Evolutionary conservation across 2,888 invertebrate genomes (phyloP).

Genomic region (Pherbina coryleti): DNA sequence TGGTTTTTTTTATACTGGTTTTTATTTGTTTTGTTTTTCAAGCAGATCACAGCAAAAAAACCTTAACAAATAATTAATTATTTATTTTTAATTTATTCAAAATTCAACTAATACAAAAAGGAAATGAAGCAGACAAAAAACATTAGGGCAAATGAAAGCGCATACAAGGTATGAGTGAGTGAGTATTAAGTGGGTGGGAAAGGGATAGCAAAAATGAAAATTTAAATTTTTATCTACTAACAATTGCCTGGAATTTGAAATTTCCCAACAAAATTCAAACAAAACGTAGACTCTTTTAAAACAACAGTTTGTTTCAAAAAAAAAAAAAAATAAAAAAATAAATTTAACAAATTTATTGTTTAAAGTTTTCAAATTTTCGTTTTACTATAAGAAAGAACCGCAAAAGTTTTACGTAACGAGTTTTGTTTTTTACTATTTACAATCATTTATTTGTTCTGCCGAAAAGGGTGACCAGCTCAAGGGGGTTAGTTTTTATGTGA

Average conservation of each 20-base stretch:
- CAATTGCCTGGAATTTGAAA: background rate
- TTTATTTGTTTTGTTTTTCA: background rate
- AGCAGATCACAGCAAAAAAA: slow-evolving; percentile 29
- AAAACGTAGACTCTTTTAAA: no score
- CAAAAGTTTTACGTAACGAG: no score
- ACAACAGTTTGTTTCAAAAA: no score
- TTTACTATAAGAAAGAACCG: no score
- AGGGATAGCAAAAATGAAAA: background rate
- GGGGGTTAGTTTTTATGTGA: background rate
- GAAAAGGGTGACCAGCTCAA: background rate
- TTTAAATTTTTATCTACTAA: no score
- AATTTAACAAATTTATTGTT: no score
- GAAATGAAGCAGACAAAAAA: background rate
- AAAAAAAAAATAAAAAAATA: no score
- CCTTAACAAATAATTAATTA: background rate
- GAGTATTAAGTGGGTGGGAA: background rate
- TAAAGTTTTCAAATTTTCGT: no score
- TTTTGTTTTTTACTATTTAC: background rate
- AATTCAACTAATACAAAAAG: background rate
- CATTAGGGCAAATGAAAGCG: background rate
- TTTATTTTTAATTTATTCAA: no score
- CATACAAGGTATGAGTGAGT: background rate
- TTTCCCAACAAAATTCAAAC: background rate
- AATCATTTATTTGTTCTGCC: background rate
- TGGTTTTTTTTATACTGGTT: background rate